phyloP scores from a whole-genome alignment of 2,797 vertebrate genomes.

The Octomys mimax region DNA sequence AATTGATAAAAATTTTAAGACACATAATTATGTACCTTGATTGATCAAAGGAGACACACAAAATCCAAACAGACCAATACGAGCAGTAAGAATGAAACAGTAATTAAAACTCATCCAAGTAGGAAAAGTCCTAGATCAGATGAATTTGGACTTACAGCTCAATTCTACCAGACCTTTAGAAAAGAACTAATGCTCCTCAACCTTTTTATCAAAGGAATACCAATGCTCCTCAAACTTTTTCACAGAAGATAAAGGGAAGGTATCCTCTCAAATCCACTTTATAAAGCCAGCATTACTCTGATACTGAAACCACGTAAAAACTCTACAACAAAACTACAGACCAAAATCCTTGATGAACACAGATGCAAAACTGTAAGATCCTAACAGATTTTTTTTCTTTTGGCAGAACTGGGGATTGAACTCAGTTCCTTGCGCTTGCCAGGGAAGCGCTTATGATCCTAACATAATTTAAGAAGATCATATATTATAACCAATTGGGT shows the following conservation, averaged over 20 bases:
- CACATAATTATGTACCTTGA: not conserved
- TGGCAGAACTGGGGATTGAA: too few relatives aligned
- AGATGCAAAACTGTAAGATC: not conserved
- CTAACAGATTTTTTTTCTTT: not conserved
- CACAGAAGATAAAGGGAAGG: not conserved
- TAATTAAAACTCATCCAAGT: not conserved
- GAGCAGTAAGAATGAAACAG: not conserved
- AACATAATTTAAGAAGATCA: not conserved
- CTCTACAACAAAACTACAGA: not conserved
- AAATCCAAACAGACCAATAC: not conserved
- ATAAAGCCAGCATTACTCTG: not conserved
- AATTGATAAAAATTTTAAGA: not conserved
- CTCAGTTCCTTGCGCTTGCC: too few relatives aligned
- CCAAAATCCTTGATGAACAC: not conserved
- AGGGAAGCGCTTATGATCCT: too few relatives aligned
- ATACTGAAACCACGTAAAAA: not conserved
- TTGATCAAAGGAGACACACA: not conserved
- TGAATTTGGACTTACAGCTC: not conserved
- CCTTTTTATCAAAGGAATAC: not conserved
- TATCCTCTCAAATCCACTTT: not conserved
- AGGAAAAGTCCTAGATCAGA: not conserved
- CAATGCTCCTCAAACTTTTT: not conserved
- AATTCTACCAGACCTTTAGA: not conserved
- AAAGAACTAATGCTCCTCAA: not conserved
- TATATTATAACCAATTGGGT: not conserved